Evolutionary conservation across 2,888 invertebrate genomes (phyloP), one percentile per base, ranked within the genome.

Genomic region (Xestia sexstrigata): DNA sequence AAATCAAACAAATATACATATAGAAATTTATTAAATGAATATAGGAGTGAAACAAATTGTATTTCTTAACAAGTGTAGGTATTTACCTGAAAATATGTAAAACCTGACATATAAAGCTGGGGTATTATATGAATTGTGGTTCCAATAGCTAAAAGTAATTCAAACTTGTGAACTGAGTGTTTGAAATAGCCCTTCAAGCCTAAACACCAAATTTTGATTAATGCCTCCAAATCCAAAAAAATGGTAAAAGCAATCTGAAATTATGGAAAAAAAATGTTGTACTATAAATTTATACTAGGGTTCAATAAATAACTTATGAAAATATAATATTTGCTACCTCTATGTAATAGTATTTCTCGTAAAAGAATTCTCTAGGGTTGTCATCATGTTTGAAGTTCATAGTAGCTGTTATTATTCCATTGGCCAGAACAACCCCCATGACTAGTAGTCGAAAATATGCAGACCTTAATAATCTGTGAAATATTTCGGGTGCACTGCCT

Each of bases 141-240:
- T 39, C 99, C 99, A 81, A 99, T 97, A 1, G 99, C 98, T 76
- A 99, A 95, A 1, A 99, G 96, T 58, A 99, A 95, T 95, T 99
- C 99, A 95, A 99, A 99, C 95, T 99, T 99, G 94, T 99, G 99
- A 86, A 99, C 98, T 0, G 99, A 99, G 93, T 99, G 99, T 91
- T 99, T 98, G 95, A 99, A 99, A 93, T 99, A 99, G 20, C 99
- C 99, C 76, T 98, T 97, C 97, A 99, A 98, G 6, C 99, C 99
- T 70, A 99, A 97, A 92, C 99, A 99, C 98, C 99, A 99, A 87
- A 99, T 98, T 96, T 99, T 99, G 92, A 99, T 99, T 55, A 99
- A 92, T 0, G 99, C 99, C 96, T 99, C 99, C 83, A 99, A 95
- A 93, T 99, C 98, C 92, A 99, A 97, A 87, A 99, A 98, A 79